Evolutionary conservation across 2,888 invertebrate genomes (phyloP).

Genomic region (Zeuzera pyrina): DNA sequence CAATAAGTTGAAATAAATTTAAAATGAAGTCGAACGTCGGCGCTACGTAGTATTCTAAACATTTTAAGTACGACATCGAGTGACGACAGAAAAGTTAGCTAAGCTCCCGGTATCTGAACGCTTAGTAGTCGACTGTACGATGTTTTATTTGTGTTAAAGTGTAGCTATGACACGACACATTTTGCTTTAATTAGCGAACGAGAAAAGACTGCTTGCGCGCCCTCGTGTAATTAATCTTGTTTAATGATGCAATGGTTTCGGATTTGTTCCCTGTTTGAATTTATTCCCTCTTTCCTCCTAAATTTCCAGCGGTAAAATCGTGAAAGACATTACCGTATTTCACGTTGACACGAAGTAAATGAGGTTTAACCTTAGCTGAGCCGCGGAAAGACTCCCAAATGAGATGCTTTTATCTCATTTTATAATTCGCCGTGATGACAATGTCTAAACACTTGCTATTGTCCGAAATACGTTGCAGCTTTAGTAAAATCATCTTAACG

Average conservation of each 20-base stretch:
- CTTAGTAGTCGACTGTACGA: no score
- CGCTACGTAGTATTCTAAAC: no score
- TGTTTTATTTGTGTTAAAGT: no score
- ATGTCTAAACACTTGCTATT: slow-evolving; percentile 22
- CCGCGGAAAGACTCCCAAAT: slow-evolving; percentile 20
- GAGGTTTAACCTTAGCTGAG: slow-evolving; percentile 24
- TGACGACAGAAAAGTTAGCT: no score
- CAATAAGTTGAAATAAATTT: no score
- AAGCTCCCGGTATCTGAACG: no score
- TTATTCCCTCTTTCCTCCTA: slow-evolving; percentile 27
- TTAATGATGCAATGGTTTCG: slow-evolving; percentile 30
- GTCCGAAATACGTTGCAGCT: slow-evolving; percentile 6
- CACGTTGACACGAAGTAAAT: slow-evolving; percentile 31
- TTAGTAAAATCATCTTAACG: slow-evolving; percentile 5
- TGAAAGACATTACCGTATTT: slow-evolving; percentile 34
- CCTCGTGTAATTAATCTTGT: slow-evolving; percentile 23
- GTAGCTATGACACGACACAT: no score
- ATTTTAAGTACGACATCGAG: no score
- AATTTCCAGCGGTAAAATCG: slow-evolving; percentile 12
- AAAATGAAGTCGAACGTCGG: no score
- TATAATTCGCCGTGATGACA: slow-evolving; percentile 19
- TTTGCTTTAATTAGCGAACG: no score
- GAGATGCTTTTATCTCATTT: slow-evolving; percentile 21
- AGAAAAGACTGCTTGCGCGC: no score
- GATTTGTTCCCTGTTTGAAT: slow-evolving; percentile 27